Conservation (phyloP, 2,888 invertebrate species). For the Danaus chrysippus region DNA sequence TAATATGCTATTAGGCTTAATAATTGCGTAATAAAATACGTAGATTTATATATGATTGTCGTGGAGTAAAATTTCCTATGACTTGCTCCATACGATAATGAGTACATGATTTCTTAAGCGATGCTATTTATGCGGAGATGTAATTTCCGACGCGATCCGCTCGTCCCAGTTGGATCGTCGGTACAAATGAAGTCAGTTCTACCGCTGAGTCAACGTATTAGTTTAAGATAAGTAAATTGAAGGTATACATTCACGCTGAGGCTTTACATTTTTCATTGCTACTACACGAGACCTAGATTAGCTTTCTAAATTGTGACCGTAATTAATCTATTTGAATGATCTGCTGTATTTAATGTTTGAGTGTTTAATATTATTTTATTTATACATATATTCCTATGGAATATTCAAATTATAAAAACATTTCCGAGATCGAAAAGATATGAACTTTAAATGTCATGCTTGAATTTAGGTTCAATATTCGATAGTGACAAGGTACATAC, state of each 20-base stretch:
- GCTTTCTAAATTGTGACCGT: constrained; percentile 1
- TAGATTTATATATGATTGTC: background rate
- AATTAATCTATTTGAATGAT: constrained; percentile 4
- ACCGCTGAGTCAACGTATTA: constrained; percentile 20
- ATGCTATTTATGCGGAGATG: constrained; percentile 60
- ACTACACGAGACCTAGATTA: constrained; percentile 1
- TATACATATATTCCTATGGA: too few species aligned
- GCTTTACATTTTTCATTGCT: constrained; percentile 11
- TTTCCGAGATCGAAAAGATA: too few species aligned
- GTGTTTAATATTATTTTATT: background rate
- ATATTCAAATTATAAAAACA: too few species aligned
- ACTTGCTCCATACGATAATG: constrained; percentile 47
- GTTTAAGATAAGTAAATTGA: constrained; percentile 15
- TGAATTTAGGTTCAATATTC: too few species aligned
- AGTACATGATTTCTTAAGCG: constrained; percentile 54
- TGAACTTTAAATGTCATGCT: too few species aligned
- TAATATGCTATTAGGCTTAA: background rate
- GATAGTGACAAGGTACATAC: too few species aligned
- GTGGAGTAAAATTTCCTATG: constrained; percentile 26
- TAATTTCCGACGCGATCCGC: constrained; percentile 61
- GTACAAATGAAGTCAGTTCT: constrained; percentile 40
- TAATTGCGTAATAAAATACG: background rate
- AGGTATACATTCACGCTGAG: constrained; percentile 11
- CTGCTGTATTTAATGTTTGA: background rate
- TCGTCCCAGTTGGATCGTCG: constrained; percentile 19